Evolutionary conservation across 2,113 vertebrate genomes (phyloP).

Genomic region (Beaufortia kweichowensis): DNA sequence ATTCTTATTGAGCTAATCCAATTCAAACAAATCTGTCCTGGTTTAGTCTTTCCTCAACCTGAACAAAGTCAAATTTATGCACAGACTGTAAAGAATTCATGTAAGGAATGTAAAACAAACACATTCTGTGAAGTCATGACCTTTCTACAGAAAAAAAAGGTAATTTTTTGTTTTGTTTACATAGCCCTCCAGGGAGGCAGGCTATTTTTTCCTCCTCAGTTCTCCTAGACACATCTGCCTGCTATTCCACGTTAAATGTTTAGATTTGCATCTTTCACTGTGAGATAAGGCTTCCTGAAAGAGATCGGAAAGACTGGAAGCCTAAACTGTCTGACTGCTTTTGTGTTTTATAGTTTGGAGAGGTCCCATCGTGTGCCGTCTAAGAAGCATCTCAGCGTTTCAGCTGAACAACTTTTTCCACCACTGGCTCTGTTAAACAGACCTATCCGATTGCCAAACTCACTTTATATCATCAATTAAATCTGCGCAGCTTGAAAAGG

Average conservation of each 20-base stretch:
- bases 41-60: constrained; percentile 11
- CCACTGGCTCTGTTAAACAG: background rate
- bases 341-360: constrained; percentile 38
- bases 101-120: background rate
- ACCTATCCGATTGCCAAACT: background rate
- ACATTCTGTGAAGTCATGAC: constrained; percentile 10
- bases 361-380: background rate
- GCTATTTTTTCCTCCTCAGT: constrained; percentile 32
- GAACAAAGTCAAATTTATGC: constrained; percentile 19
- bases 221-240: constrained; percentile 46
- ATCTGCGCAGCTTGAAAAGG: constrained; percentile 5
- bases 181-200: constrained; percentile 35
- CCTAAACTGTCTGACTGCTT: constrained; percentile 25
- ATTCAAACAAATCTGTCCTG: constrained; percentile 36
- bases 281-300: constrained; percentile 45
- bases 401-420: constrained; percentile 40
- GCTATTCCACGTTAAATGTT: constrained; percentile 41
- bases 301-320: constrained; percentile 36
- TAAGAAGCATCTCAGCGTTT: background rate
- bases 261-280: constrained; percentile 51
- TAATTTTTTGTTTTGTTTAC: constrained; percentile 24
- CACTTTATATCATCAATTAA: constrained; percentile 10
- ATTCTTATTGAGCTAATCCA: constrained; percentile 20
- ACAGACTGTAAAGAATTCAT: background rate
- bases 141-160: background rate